phyloP scores from a whole-genome alignment of 2,888 invertebrate genomes.

The Sialis lutaria region DNA sequence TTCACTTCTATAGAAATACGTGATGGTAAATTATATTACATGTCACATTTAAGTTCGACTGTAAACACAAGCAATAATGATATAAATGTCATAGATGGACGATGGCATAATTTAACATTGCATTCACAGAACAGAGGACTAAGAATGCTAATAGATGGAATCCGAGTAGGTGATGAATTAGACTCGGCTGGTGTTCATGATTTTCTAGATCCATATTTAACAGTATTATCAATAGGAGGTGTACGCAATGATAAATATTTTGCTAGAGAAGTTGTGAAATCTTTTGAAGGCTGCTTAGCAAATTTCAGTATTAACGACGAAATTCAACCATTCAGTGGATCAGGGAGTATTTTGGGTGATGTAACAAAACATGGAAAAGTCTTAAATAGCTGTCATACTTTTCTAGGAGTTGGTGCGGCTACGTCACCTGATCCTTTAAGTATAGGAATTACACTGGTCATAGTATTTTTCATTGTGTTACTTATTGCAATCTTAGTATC shows the following conservation, averaged over 20 bases:
- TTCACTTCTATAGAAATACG: conserved; percentile 66
- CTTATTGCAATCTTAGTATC: conserved; percentile 78
- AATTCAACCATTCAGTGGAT: conserved; percentile 76
- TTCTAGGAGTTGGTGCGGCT: conserved; percentile 56
- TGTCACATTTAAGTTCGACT: conserved; percentile 56
- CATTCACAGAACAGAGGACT: conserved; percentile 52
- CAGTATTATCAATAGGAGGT: conserved; percentile 65
- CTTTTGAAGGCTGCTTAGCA: conserved; percentile 78
- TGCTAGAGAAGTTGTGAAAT: conserved; percentile 34
- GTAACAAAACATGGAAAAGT: conserved; percentile 55
- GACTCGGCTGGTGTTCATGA: conserved; percentile 78
- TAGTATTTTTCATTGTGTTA: conserved; percentile 82
- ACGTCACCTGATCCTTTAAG: conserved; percentile 74
- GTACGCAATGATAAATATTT: conserved; percentile 42
- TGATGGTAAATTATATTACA: conserved; percentile 61
- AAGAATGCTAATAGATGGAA: conserved; percentile 51
- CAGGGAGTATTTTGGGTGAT: conserved; percentile 64
- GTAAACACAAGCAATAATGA: conserved; percentile 68
- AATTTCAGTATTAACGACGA: conserved; percentile 81
- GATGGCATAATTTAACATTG: conserved; percentile 78
- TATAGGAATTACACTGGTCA: conserved; percentile 83
- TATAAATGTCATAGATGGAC: conserved; percentile 55
- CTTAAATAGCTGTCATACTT: conserved; percentile 53
- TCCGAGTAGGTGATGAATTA: conserved; percentile 63
- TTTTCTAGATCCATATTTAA: conserved; percentile 80